A percentile compares a stretch with the other conserved stretches of the same genome.
These are phyloP conservation scores for Scaptomyza pallida DNA, from an alignment of 1,140 invertebrate species.

Conservation along the genomic window DNA sequence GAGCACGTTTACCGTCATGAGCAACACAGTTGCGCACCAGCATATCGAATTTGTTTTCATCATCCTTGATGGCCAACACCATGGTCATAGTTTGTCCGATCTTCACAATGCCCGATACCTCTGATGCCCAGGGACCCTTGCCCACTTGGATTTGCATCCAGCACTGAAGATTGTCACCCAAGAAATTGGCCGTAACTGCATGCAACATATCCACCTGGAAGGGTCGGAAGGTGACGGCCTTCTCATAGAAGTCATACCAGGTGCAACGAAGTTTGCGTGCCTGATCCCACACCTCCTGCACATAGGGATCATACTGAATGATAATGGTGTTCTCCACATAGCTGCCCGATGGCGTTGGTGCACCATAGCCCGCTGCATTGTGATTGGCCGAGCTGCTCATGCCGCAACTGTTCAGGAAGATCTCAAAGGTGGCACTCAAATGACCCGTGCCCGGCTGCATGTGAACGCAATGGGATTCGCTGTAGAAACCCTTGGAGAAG, in stretches of 20 bases:
- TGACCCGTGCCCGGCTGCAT: slow-evolving; percentile 95
- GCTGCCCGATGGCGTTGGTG: slow-evolving; percentile 93
- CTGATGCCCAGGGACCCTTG: slow-evolving; percentile 96
- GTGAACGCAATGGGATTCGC: slow-evolving; percentile 95
- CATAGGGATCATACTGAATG: slow-evolving; percentile 96
- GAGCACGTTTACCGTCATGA: slow-evolving; percentile 95
- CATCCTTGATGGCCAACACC: slow-evolving; percentile 97
- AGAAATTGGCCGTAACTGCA: slow-evolving; percentile 96
- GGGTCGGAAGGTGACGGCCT: slow-evolving; percentile 95
- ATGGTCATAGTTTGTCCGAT: slow-evolving; percentile 98
- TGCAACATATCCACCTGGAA: slow-evolving; percentile 98
- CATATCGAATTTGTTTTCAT: slow-evolving; percentile 98
- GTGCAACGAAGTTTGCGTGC: slow-evolving; percentile 94
- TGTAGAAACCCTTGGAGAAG: slow-evolving; percentile 96
- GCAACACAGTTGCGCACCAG: slow-evolving; percentile 96
- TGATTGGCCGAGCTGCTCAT: slow-evolving; percentile 95
- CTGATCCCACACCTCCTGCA: slow-evolving; percentile 96
- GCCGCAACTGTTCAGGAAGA: slow-evolving; percentile 95
- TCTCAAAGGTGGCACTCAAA: slow-evolving; percentile 95
- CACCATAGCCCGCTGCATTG: slow-evolving; percentile 91
- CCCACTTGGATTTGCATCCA: slow-evolving; percentile 99
- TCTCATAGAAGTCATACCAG: slow-evolving; percentile 98
- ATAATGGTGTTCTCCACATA: slow-evolving; percentile 98
- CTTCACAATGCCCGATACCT: slow-evolving; percentile 97
- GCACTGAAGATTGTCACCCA: slow-evolving; percentile 96